A percentile compares a stretch with the other conserved stretches of the same genome.
Evolutionary conservation across 1,140 invertebrate genomes (phyloP).

Genomic region (Hycleus phaleratus): DNA sequence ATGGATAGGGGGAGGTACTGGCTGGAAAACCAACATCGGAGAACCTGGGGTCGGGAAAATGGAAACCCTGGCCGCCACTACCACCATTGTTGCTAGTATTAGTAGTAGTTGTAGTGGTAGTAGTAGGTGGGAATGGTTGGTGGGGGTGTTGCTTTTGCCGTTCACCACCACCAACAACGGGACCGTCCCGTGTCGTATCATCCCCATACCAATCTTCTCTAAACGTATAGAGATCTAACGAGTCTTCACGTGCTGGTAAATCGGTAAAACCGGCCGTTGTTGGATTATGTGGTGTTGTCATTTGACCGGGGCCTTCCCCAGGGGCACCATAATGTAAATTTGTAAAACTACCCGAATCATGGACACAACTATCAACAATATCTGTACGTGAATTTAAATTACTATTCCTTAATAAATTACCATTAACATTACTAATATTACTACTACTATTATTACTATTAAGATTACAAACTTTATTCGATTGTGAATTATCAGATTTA

Average conservation of each 20-base stretch:
- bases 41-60: conserved; percentile 27
- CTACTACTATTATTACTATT: neutral
- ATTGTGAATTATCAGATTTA: neutral
- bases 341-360: conserved; percentile 51
- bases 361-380: conserved; percentile 51
- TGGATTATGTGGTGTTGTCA: conserved; percentile 11
- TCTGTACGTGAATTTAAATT: conserved; percentile 35
- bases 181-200: conserved; percentile 42
- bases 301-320: conserved; percentile 32
- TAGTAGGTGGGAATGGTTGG: conserved; percentile 16
- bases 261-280: conserved; percentile 31
- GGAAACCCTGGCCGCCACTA: conserved; percentile 19
- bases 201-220: conserved; percentile 60
- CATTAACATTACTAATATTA: conserved; percentile 17
- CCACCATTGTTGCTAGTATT: too few relatives aligned
- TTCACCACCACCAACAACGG: conserved; percentile 23
- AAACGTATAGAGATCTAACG: conserved; percentile 57
- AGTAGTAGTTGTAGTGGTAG: too few relatives aligned
- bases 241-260: conserved; percentile 52
- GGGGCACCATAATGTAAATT: conserved; percentile 52
- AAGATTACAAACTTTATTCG: neutral
- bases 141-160: conserved; percentile 30
- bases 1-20: conserved; percentile 19
- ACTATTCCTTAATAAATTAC: conserved; percentile 47
- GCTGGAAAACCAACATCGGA: conserved; percentile 28